Base-by-base conservation (phyloP, 2,888 invertebrate genomes). In the Chrysina gloriosa region DNA sequence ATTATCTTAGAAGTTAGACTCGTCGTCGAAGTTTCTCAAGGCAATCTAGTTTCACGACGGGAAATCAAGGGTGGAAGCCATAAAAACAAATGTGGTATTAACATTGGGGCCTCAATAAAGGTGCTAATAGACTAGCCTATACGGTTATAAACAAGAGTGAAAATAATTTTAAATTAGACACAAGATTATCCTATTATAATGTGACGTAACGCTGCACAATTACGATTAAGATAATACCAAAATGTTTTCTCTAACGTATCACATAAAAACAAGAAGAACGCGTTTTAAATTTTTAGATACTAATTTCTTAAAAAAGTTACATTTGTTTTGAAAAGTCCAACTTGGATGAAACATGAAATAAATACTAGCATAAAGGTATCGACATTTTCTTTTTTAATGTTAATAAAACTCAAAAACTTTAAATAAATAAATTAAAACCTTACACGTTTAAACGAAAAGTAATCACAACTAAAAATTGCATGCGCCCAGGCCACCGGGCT, bases 201-300 rank as follows among this genome's bases (percentile, higher is more conserved):
- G n/a, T n/a, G 5, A 23, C 61, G 45, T 14, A 58, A 52, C 65
- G 11, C 11, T 34, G 42, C 34, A 25, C 9, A 29, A 16, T 52
- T 25, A 11, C 25, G 16, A 3, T 25, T 52, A 65, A 54, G 54
- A 52, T 54, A 65, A 54, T 54, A 54, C 52, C 21, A 27, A 50
- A 52, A 52, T 29, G 39, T 48, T 72, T 71, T 74, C 71, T 68
- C 71, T 67, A 69, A 69, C 64, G 73, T 75, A 76, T 76, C 75
- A 76, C 76, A 76, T 75, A 70, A 76, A 74, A 76, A 76, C 75
- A 75, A 76, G 72, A 76, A 73, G 70, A 63, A 71, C 72, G 70
- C 70, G 65, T 69, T 21, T 68, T 67, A 65, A 42, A 11, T n/a
- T n/a, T n/a, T n/a, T n/a, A n/a, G n/a, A n/a, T n/a, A n/a, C n/a